phyloP scores from a whole-genome alignment of 1,140 invertebrate species.

The Pollicipes pollicipes region DNA sequence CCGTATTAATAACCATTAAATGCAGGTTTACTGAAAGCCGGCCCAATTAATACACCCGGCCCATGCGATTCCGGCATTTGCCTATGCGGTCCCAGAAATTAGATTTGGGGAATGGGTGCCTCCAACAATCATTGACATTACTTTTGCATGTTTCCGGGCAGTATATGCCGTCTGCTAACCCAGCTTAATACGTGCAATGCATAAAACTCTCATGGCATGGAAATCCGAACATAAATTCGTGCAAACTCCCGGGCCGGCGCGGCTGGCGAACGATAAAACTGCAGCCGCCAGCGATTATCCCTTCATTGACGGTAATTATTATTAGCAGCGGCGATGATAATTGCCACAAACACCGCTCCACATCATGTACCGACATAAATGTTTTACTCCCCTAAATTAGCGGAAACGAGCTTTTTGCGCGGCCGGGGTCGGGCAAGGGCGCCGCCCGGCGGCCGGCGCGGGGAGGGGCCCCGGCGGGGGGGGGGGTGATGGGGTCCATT shows the following conservation, averaged over 20 bases:
- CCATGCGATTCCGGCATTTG: not conserved
- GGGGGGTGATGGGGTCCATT: not conserved
- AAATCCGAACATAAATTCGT: not conserved
- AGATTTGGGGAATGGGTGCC: not conserved
- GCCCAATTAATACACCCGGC: not conserved
- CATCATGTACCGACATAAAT: not conserved
- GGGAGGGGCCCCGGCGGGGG: no score
- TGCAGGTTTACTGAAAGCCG: not conserved
- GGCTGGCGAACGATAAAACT: not conserved
- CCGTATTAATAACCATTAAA: constrained; percentile 1
- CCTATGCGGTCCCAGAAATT: not conserved
- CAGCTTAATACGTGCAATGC: not conserved
- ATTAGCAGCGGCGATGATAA: not conserved
- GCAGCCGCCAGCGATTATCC: not conserved
- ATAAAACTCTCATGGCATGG: not conserved
- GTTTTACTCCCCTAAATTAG: constrained; percentile 2
- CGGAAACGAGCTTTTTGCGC: constrained; percentile 1
- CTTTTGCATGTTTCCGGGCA: not conserved
- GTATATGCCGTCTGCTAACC: not conserved
- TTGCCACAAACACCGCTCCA: not conserved
- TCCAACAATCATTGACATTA: not conserved
- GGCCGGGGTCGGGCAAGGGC: no score
- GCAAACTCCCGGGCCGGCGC: no score
- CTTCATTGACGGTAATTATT: constrained; percentile 1
- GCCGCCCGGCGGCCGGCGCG: no score